Base-by-base conservation (phyloP, 1,140 invertebrate genomes). In the Bombus superbus region DNA sequence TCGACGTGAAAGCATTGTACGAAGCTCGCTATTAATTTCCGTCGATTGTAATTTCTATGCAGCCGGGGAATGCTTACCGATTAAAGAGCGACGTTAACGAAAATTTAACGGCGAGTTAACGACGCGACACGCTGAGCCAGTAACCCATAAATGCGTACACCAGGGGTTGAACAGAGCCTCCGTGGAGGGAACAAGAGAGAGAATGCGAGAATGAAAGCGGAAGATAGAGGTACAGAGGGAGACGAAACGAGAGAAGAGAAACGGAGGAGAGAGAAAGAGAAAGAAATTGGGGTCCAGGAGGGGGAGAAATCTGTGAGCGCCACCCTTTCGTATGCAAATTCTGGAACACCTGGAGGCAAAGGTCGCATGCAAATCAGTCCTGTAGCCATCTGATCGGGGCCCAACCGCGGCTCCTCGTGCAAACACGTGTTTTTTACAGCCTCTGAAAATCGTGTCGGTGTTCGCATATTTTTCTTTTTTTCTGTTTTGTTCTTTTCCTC, bases 271-370 rank as follows among this genome's bases (percentile, higher is more conserved):
- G 86, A 86, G 86, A 77, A 47, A 53, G 28, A 32, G 44, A 53
- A 59, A 59, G 89, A 62, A 62, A 62, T 87, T 88, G 85, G 57
- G 18, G 32, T 25, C 15, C 28, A n/a, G 22, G 40, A 57, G 57
- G 35, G 83, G 74, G 87, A 79, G 88, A 86, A 90, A 89, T 89
- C 88, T 87, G 82, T 64, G 88, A 93, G 90, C 92, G 92, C 91
- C 93, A 93, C 92, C 93, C 93, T 93, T 94, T 94, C 93, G 93
- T 93, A 95, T 95, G 94, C 93, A 95, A 94, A 95, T 94, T 90
- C 86, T 73, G 86, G 92, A 89, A 94, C 94, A 95, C 94, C 93
- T 95, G 94, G 94, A 92, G 92, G 83, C 91, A 94, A 93, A 92
- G 93, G 92, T 89, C 93, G 88, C 91, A 94, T 94, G 94, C 93